Percentiles rank a stretch among this genome's conserved stretches.
Conservation (phyloP, 2,888 invertebrate genomes). For the Drosophila kambysellisi region DNA sequence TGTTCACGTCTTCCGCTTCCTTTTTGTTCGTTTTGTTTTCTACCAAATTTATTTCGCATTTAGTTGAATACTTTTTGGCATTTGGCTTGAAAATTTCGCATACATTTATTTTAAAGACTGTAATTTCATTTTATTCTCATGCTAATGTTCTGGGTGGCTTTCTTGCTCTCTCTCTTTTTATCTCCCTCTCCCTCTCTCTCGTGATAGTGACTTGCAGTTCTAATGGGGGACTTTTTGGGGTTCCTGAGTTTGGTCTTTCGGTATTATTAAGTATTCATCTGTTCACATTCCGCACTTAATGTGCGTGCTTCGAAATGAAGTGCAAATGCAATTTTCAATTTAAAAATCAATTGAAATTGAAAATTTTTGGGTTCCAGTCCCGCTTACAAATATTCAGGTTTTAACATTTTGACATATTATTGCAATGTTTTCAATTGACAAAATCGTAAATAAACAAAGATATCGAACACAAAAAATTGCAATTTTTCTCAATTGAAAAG, state of each 20-base stretch:
- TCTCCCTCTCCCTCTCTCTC: not conserved
- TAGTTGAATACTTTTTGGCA: slow-evolving; percentile 76
- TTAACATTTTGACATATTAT: slow-evolving; percentile 31
- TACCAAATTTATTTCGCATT: slow-evolving; percentile 78
- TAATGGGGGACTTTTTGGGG: slow-evolving; percentile 27
- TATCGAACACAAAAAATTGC: slow-evolving; percentile 6
- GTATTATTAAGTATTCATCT: slow-evolving; percentile 73
- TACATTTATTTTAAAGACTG: slow-evolving; percentile 80
- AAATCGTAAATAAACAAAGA: slow-evolving; percentile 2
- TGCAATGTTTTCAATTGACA: slow-evolving; percentile 26
- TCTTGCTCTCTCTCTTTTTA: slow-evolving; percentile 6
- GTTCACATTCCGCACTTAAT: slow-evolving; percentile 63
- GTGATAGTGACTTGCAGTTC: slow-evolving; percentile 59
- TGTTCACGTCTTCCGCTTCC: not conserved
- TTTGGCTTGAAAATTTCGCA: slow-evolving; percentile 70
- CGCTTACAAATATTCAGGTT: slow-evolving; percentile 6
- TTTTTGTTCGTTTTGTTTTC: slow-evolving; percentile 61
- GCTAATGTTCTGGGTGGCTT: slow-evolving; percentile 59
- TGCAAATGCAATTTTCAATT: slow-evolving; percentile 59
- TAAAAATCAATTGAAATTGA: slow-evolving; percentile 24
- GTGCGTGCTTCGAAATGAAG: slow-evolving; percentile 37
- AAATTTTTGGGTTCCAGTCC: not conserved
- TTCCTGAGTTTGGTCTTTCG: slow-evolving; percentile 35
- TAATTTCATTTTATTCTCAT: slow-evolving; percentile 76
- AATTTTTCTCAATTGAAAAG: slow-evolving; percentile 49